phyloP scores from a whole-genome alignment of 2,888 invertebrate species.

The Marasmarcha lunaedactyla region DNA sequence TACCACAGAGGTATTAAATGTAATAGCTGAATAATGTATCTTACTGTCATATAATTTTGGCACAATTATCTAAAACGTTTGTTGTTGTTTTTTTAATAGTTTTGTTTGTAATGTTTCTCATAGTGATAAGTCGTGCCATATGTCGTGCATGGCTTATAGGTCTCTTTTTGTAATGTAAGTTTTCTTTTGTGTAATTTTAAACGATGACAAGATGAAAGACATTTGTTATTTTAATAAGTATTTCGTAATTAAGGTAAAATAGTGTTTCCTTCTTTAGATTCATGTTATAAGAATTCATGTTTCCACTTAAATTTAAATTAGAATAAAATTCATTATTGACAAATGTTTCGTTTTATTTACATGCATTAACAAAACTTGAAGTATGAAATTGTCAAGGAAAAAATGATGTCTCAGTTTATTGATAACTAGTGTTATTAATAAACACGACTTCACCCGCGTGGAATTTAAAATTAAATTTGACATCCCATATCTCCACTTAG shows the following conservation, averaged over 20 bases:
- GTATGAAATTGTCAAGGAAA: background rate
- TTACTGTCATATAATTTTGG: background rate
- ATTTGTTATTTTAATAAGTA: conserved; percentile 65
- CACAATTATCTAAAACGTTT: background rate
- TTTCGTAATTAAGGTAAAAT: conserved; percentile 65
- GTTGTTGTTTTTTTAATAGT: background rate
- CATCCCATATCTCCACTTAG: too few relatives aligned
- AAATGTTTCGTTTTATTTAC: conserved; percentile 39
- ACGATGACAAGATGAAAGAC: conserved; percentile 57
- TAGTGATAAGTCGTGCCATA: conserved; percentile 30
- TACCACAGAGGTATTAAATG: too few relatives aligned
- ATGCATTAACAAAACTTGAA: background rate
- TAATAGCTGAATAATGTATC: background rate
- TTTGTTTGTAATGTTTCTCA: background rate
- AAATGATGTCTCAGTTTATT: too few relatives aligned
- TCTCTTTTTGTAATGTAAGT: conserved; percentile 13
- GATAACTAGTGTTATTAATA: too few relatives aligned
- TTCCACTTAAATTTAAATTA: conserved; percentile 69
- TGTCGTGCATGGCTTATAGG: conserved; percentile 23
- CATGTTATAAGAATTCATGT: conserved; percentile 70
- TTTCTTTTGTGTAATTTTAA: conserved; percentile 19
- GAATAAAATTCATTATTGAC: conserved; percentile 66
- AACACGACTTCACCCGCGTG: too few relatives aligned
- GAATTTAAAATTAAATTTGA: too few relatives aligned
- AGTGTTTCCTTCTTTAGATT: conserved; percentile 69